A percentile compares a stretch with the other conserved stretches of the same genome.
phyloP scores from a whole-genome alignment of 2,113 vertebrate species.

The Pollachius pollachius region DNA sequence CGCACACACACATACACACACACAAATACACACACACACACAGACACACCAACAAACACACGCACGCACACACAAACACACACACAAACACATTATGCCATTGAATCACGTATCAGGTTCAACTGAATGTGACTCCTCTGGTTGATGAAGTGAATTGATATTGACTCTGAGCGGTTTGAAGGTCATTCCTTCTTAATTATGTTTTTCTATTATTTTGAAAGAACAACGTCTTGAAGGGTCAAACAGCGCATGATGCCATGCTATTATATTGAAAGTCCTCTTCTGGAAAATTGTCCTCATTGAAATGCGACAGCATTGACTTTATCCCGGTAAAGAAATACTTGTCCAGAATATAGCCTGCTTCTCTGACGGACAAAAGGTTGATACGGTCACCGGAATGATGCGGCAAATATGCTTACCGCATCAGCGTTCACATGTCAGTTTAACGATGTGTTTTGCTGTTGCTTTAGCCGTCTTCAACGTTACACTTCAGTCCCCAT shows the following conservation, averaged over 20 bases:
- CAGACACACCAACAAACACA: background rate
- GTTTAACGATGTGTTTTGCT: too few relatives aligned
- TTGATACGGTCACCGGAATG: too few relatives aligned
- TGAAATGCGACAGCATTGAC: conserved; percentile 1
- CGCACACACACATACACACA: background rate
- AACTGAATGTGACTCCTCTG: conserved; percentile 24
- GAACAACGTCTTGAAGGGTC: conserved; percentile 9
- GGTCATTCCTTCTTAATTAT: conserved; percentile 20
- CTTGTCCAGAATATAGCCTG: background rate
- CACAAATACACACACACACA: background rate
- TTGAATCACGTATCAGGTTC: conserved; percentile 2
- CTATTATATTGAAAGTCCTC: conserved; percentile 34
- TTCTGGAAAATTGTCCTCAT: conserved; percentile 3
- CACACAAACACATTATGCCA: background rate
- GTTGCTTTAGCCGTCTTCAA: too few relatives aligned
- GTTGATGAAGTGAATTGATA: conserved; percentile 35
- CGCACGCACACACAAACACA: background rate
- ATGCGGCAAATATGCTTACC: too few relatives aligned
- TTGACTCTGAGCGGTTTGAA: conserved; percentile 30
- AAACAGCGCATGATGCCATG: conserved; percentile 2
- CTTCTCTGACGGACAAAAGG: too few relatives aligned
- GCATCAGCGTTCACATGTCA: too few relatives aligned
- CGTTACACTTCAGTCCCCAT: too few relatives aligned
- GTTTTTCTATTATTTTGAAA: conserved; percentile 12
- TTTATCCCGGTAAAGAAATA: background rate